Percentiles rank a stretch among this genome's conserved stretches.
Evolutionary conservation across 1,140 invertebrate species (phyloP).

Genomic region (fruit fly (Drosophila melanogaster)): Release_6_plus_ISO1_MT NT_033779.5:21888501-21889000

Average conservation of each 20-base stretch:
- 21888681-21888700: slow-evolving; percentile 81
- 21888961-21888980: slow-evolving; percentile 70
- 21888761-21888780: slow-evolving; percentile 75
- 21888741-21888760: slow-evolving; percentile 36
- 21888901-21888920: slow-evolving; percentile 42
- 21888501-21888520: neutral
- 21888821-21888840: slow-evolving; percentile 58
- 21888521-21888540: neutral
- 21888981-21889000: slow-evolving; percentile 53
- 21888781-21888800: slow-evolving; percentile 82
- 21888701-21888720: slow-evolving; percentile 60
- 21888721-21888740: slow-evolving; percentile 42
- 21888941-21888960: slow-evolving; percentile 82
- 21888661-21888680: slow-evolving; percentile 54
- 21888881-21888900: neutral
- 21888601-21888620: slow-evolving; percentile 76
- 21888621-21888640: slow-evolving; percentile 78
- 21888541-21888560: no score
- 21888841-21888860: slow-evolving; percentile 12
- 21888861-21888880: neutral
- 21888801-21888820: slow-evolving; percentile 68
- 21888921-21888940: slow-evolving; percentile 65
- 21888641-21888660: slow-evolving; percentile 54
- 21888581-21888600: slow-evolving; percentile 44
- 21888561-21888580: slow-evolving; percentile 1